Evolutionary conservation across 2,797 vertebrate species (phyloP), one percentile per base, ranked within the genome.

Genomic region (Siniperca scherzeri): DNA sequence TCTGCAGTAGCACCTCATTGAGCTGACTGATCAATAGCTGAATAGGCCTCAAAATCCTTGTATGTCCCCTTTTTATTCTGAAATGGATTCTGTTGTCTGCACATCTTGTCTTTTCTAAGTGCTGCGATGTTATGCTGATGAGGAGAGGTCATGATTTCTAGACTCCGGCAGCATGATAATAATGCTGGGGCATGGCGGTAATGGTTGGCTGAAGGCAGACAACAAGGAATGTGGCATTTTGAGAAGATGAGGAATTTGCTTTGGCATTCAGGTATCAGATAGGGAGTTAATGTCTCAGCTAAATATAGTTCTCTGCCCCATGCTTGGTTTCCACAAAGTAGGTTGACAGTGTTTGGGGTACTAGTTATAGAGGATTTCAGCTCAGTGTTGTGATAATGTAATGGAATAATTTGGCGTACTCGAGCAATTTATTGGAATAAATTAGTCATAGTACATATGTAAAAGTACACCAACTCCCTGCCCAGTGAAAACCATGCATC

Each of bases 161-260:
- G 30, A 79, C 82, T 83, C 82, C 70, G 42, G 75, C 83, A 44
- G 78, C 70, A 78, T 65, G 81, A 83, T 80, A 72, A 85, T 83
- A 82, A 74, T 14, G 73, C 59, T 10, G 3, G 50, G 22, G 27
- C 55, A 17, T 12, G 59, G 70, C 61, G 19, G 72, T 77, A 80
- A 86, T 79, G 74, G 64, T 68, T 50, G 82, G 77, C 82, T 76
- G 60, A 80, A 68, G 62, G 70, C 74, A 59, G 83, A 77, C 57
- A 76, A 82, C 80, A 56, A 68, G 72, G 70, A 86, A 77, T 74
- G 78, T 82, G 81, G 77, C 82, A 76, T 92, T 91, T 90, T 83
- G 80, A 89, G 84, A 77, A 86, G 91, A 76, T 67, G 59, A 87
- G 84, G 85, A 89, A 89, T 93, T 92, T 85, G 76, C 88, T 69